Conservation (phyloP, 2,113 vertebrate genomes). For the Ivindomyrus marchei region DNA sequence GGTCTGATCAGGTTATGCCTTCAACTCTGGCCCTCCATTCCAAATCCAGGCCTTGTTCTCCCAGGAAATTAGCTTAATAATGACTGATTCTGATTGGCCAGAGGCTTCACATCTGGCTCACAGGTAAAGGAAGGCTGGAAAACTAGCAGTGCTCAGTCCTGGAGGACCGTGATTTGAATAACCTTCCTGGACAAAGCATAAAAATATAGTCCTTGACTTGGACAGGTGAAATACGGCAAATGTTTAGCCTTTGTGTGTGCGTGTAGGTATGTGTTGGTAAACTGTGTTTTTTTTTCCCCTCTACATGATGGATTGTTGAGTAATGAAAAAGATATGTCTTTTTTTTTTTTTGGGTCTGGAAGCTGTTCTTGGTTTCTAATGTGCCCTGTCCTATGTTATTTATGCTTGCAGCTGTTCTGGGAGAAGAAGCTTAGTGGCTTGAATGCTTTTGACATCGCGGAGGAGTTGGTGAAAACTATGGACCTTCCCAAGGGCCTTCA, state of each 20-base stretch:
- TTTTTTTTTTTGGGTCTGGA: neutral
- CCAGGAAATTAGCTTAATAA: neutral
- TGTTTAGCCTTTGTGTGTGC: neutral
- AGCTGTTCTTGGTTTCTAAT: neutral
- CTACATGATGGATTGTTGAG: neutral
- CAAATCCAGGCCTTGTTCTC: neutral
- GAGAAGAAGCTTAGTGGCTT: conserved; percentile 94
- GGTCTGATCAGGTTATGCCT: neutral
- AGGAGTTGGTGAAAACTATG: conserved; percentile 97
- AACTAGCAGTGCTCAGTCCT: too few species aligned
- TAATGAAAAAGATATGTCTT: neutral
- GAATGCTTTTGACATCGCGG: conserved; percentile 92
- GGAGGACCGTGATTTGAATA: neutral
- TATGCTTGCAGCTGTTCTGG: conserved; percentile 81
- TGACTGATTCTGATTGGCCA: too few species aligned
- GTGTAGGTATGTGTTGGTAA: neutral
- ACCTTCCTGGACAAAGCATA: neutral
- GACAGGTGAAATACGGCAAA: neutral
- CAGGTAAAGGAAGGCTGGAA: too few species aligned
- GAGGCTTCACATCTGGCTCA: too few species aligned
- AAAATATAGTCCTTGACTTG: neutral
- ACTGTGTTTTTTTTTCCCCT: neutral
- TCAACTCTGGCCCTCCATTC: neutral
- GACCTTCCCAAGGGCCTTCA: conserved; percentile 94
- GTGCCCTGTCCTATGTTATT: neutral